A percentile compares a stretch with the other conserved stretches of the same genome.
phyloP scores from a whole-genome alignment of 1,140 invertebrate species.

The Polypedilum pembai region DNA sequence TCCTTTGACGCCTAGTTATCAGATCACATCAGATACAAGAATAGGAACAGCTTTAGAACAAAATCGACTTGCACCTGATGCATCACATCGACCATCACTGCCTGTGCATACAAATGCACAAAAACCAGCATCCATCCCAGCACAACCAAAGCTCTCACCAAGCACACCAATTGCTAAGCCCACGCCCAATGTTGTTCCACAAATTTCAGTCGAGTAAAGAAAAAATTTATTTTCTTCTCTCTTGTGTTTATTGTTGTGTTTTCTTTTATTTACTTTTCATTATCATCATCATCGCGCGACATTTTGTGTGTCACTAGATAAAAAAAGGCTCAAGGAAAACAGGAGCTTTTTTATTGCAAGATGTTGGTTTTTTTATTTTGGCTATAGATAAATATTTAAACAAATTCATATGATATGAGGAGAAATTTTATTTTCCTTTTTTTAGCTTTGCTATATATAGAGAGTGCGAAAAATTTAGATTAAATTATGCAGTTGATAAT shows the following conservation, averaged over 20 bases:
- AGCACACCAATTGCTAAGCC: not conserved
- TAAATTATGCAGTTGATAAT: not conserved
- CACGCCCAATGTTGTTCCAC: not conserved
- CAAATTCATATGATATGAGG: too few relatives aligned
- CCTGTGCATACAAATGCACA: conserved; percentile 38
- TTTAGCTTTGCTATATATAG: not conserved
- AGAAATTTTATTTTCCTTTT: too few relatives aligned
- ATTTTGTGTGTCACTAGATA: not conserved
- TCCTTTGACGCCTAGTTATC: conserved; percentile 31
- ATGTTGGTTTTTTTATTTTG: too few relatives aligned
- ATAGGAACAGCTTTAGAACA: conserved; percentile 37
- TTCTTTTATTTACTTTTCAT: not conserved
- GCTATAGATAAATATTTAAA: too few relatives aligned
- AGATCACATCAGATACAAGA: conserved; percentile 34
- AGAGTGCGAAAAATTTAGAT: not conserved
- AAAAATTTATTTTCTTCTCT: not conserved
- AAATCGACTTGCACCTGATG: conserved; percentile 39
- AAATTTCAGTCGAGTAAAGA: conserved; percentile 3
- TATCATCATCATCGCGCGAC: not conserved
- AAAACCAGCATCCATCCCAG: conserved; percentile 19
- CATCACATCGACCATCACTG: conserved; percentile 45
- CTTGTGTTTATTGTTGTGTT: not conserved
- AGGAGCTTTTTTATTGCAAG: not conserved
- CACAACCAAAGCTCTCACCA: not conserved
- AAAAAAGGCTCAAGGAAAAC: not conserved